Conservation (phyloP, 2,113 vertebrate species). For the Crocuta crocuta region DNA sequence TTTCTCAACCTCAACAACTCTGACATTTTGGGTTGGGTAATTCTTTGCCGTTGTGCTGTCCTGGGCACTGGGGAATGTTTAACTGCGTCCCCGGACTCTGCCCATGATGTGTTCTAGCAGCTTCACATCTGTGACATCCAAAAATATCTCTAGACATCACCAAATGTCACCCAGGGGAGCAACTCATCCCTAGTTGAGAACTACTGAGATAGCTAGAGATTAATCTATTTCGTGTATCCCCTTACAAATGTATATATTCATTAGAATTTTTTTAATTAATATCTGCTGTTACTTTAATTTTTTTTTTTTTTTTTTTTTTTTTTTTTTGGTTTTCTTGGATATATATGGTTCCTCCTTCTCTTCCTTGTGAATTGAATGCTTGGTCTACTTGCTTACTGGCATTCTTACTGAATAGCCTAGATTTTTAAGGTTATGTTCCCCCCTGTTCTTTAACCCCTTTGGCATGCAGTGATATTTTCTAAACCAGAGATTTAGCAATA, state of each 20-base stretch:
- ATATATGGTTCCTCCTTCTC: neutral
- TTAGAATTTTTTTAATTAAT: neutral
- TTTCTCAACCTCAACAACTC: neutral
- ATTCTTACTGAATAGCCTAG: neutral
- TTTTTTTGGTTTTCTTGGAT: neutral
- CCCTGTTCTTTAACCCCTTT: neutral
- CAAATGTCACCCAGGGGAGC: neutral
- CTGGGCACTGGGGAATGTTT: accelerated
- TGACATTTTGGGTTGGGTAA: no score
- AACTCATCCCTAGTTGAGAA: no score
- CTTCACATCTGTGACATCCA: neutral
- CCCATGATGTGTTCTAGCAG: no score
- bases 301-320: no score
- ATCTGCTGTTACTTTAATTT: neutral
- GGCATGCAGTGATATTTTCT: neutral
- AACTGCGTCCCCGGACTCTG: neutral
- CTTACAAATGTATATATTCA: neutral
- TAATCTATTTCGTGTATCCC: neutral
- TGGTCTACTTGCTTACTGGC: neutral
- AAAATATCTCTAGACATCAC: neutral
- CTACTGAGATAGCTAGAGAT: neutral
- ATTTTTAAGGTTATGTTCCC: neutral
- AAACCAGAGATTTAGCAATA: neutral
- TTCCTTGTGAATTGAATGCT: neutral
- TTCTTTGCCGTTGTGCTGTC: neutral